Base-by-base conservation (phyloP, 2,888 invertebrate species). In the Ryuthela nishihirai region DNA sequence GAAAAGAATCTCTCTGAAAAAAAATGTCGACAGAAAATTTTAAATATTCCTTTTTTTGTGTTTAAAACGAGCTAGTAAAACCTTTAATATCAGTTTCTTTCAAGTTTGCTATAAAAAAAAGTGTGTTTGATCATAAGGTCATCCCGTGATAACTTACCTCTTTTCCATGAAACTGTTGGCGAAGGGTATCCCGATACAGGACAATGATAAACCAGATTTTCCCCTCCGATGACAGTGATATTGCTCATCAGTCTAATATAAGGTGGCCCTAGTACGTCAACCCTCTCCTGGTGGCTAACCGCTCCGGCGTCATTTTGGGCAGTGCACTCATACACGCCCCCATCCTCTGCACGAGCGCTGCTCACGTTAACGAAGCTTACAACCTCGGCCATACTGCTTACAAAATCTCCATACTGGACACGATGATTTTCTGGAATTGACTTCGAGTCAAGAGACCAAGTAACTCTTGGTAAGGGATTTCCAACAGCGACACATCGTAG, bases 161-260 rank as follows among this genome's bases (percentile, higher is more conserved):
- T 71, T 40, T 67, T 69, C 75, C 75, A 75, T 9, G 69, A 69
- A 24, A 75, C 69, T 9, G 67, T 63, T 26, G 70, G 65, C n/a
- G 72, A 65, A 4, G 75, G 74, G 64, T 70, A 74, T 10, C 75
- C 75, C 4, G 73, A 69, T 18, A 74, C 74, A 45, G 72, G 71
- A 53, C 75, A 75, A 24, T 67, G 66, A 15, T 74, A 68, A 3
- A 66, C 64, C 36, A 74, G 54, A n/a, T 67, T 65, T 39, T 72
- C 69, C 34, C 71, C 70, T 36, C 74, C 74, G 7, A 74, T 72
- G 0, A 73, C 73, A n/a, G 74, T 75, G 21, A 73, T 68, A 55
- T 75, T 74, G 10, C 64, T 65, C 71, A 75, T 71, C 2, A 69
- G 69, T 46, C 73, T 69, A 38, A 75, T 72, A 54, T 68, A 72